These are phyloP conservation scores for Metellina segmentata DNA, from an alignment of 2,888 invertebrate species.

Conservation along the genomic window DNA sequence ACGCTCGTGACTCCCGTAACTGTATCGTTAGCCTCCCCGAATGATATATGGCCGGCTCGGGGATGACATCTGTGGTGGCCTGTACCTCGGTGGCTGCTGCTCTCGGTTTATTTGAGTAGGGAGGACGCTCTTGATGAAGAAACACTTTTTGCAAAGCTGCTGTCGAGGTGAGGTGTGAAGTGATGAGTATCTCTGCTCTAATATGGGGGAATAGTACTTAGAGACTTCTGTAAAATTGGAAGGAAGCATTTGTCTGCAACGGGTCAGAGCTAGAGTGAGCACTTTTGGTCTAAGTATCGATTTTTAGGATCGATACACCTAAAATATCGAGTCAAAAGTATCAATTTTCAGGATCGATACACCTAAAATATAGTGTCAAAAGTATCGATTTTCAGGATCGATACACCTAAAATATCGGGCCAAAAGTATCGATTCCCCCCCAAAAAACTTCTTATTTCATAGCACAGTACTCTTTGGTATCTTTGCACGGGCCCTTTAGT, in stretches of 20 bases:
- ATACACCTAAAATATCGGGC: too few species aligned
- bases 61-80: conserved; percentile 52
- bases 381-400: too few species aligned
- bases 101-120: not conserved
- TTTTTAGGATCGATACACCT: too few species aligned
- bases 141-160: not conserved
- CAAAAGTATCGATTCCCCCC: too few species aligned
- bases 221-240: too few species aligned
- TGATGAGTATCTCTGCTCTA: not conserved
- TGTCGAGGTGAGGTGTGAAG: not conserved
- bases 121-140: not conserved
- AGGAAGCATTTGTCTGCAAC: not conserved
- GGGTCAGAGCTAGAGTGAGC: not conserved
- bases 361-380: too few species aligned
- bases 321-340: too few species aligned
- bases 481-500: too few species aligned
- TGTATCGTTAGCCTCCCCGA: conserved; percentile 58
- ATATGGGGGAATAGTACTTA: not conserved
- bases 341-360: too few species aligned
- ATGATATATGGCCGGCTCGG: conserved; percentile 48
- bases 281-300: not conserved
- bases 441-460: too few species aligned
- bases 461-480: too few species aligned
- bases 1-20: conserved; percentile 65
- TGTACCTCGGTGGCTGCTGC: conserved; percentile 19